These are phyloP conservation scores for Garrulus glandarius DNA, from an alignment of 2,797 vertebrate genomes.

Conservation along the genomic window DNA sequence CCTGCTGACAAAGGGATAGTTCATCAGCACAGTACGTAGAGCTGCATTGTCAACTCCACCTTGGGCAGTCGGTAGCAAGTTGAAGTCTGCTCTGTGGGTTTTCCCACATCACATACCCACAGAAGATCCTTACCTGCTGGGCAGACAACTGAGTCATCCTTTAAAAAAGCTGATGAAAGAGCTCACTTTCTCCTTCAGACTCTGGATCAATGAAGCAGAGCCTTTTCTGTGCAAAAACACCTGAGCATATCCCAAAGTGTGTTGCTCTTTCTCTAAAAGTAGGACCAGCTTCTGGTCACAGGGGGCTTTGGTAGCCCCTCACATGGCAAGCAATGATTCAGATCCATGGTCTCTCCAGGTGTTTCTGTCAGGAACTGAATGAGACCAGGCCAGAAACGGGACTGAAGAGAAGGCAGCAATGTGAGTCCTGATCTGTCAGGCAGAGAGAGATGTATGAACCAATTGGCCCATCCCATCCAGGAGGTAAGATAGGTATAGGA, in stretches of 20 bases:
- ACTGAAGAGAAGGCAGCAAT: neutral
- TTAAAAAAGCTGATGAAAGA: neutral
- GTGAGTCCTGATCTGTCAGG: neutral
- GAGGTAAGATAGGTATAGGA: neutral
- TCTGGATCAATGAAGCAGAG: neutral
- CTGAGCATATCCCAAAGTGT: neutral
- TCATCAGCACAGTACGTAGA: neutral
- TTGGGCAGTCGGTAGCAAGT: neutral
- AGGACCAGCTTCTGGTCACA: neutral
- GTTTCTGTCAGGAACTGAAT: neutral
- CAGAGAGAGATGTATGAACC: neutral
- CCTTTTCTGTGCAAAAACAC: fast-evolving
- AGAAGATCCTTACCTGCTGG: neutral
- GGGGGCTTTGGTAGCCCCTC: neutral
- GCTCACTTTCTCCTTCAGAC: neutral
- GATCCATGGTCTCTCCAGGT: neutral
- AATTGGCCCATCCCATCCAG: neutral
- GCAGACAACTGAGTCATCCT: neutral
- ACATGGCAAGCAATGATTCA: neutral
- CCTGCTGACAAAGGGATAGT: neutral
- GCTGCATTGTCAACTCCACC: neutral
- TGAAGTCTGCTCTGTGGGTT: neutral
- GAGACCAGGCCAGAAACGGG: neutral
- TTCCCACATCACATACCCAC: neutral
- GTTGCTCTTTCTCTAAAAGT: neutral